Evolutionary conservation across 1,140 invertebrate species (phyloP).

Genomic region (Spodoptera frugiperda): DNA sequence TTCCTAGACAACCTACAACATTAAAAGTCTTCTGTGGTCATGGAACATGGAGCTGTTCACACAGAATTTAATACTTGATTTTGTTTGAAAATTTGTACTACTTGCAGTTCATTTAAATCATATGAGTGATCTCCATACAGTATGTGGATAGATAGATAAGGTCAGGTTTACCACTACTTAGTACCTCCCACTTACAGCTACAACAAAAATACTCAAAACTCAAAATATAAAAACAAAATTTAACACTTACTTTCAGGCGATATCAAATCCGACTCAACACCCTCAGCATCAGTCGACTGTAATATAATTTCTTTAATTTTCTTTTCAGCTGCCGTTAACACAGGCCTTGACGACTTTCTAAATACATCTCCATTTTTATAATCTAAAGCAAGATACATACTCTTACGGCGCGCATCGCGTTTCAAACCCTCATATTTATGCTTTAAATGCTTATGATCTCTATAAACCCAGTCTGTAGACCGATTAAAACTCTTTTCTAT

Average conservation of each 20-base stretch:
- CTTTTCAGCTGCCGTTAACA: not conserved
- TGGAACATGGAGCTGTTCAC: too few species aligned
- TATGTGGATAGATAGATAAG: too few species aligned
- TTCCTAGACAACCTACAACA: too few species aligned
- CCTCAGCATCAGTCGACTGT: not conserved
- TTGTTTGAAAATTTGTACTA: too few species aligned
- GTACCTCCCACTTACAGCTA: too few species aligned
- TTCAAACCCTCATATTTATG: conserved; percentile 44
- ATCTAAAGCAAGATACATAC: not conserved
- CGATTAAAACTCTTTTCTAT: conserved; percentile 45
- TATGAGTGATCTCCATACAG: too few species aligned
- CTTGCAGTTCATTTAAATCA: too few species aligned
- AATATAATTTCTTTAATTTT: not conserved
- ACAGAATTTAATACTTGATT: too few species aligned
- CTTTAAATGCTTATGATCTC: conserved; percentile 39
- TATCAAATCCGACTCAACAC: not conserved
- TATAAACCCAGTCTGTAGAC: conserved; percentile 1
- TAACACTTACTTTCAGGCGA: conserved; percentile 4
- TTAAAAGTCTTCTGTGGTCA: too few species aligned
- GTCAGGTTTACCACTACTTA: too few species aligned
- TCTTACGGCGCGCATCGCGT: conserved; percentile 43
- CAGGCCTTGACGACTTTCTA: not conserved
- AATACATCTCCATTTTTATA: not conserved
- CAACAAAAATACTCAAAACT: not conserved
- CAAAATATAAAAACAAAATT: not conserved